Percentiles rank a stretch among this genome's conserved stretches.
These are phyloP conservation scores for Balaeniceps rex DNA, from an alignment of 2,113 vertebrate species.

Conservation along the genomic window DNA sequence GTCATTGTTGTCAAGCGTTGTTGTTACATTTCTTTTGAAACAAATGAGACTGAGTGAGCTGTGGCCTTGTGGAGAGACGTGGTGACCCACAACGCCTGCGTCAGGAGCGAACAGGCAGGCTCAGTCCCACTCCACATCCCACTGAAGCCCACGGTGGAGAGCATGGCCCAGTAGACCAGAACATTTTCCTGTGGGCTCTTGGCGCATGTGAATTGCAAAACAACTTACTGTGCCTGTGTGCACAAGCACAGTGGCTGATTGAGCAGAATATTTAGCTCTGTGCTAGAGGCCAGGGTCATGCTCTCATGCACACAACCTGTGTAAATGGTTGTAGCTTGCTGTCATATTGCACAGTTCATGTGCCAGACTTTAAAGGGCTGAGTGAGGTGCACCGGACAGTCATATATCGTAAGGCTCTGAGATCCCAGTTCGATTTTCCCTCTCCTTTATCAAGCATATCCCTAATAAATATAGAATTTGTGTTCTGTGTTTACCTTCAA, in stretches of 20 bases:
- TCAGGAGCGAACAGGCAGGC: not conserved
- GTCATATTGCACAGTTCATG: accelerated
- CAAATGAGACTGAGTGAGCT: not conserved
- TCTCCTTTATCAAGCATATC: not conserved
- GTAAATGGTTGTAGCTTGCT: not conserved
- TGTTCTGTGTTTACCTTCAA: not conserved
- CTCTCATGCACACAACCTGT: not conserved
- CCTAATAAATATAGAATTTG: not conserved
- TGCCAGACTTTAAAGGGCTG: not conserved
- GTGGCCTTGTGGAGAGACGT: not conserved
- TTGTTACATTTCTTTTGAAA: not conserved
- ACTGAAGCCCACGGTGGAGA: accelerated
- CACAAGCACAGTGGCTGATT: not conserved
- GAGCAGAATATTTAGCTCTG: not conserved
- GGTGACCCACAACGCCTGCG: not conserved
- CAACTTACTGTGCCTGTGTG: not conserved
- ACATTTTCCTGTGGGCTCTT: not conserved
- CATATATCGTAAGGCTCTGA: accelerated
- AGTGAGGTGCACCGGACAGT: not conserved
- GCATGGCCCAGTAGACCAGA: not conserved
- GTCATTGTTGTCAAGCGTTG: not conserved
- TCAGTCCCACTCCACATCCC: not conserved
- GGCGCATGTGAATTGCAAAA: accelerated
- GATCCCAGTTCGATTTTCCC: not conserved
- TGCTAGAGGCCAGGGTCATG: not conserved